A percentile compares a stretch with the other conserved stretches of the same genome.
phyloP scores from a whole-genome alignment of 2,797 vertebrate genomes.

The Fringilla coelebs region DNA sequence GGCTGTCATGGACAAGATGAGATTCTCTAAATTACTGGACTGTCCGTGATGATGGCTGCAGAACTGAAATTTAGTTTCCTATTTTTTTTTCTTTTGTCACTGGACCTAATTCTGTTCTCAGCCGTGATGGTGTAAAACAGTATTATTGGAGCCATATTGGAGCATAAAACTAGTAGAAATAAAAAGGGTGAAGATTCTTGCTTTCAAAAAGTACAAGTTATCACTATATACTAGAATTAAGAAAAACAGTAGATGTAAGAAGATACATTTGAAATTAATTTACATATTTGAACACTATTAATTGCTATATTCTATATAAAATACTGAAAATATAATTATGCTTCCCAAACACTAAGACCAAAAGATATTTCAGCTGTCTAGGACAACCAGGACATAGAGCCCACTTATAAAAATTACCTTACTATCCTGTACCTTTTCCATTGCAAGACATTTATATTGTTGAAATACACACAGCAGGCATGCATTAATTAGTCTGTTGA shows the following conservation, averaged over 20 bases:
- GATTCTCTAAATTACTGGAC: background rate
- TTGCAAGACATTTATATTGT: background rate
- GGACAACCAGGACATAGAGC: background rate
- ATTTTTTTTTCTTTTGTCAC: background rate
- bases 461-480: conserved; percentile 4
- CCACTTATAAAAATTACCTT: background rate
- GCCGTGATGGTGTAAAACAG: background rate
- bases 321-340: background rate
- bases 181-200: background rate
- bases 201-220: background rate
- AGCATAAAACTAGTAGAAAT: background rate
- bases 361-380: background rate
- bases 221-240: background rate
- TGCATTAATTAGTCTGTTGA: conserved; percentile 26
- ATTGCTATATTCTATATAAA: background rate
- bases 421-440: background rate
- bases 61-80: background rate
- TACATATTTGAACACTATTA: background rate
- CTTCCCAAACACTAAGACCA: background rate
- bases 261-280: background rate
- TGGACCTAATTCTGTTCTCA: background rate
- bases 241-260: background rate
- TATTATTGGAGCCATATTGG: background rate
- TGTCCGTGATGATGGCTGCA: background rate
- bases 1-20: background rate